Evolutionary conservation across 2,888 invertebrate species (phyloP), one percentile per base, ranked within the genome.

Genomic region (Urechis unicinctus): DNA sequence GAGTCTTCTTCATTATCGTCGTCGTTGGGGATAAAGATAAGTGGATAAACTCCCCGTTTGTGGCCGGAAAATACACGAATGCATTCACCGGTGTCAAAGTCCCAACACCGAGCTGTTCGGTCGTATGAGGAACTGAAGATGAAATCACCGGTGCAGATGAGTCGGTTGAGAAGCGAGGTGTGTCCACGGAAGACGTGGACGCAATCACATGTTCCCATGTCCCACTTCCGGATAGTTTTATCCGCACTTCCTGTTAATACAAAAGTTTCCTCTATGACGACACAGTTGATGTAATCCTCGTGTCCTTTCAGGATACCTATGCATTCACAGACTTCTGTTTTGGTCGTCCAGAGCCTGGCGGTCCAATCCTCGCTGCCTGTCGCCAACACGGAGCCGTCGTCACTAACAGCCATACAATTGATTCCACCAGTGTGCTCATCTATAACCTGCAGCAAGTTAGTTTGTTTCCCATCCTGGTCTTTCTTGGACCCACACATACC

Each of bases 291-390:
- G 68, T 81, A 81, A 59, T 78, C 76, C 28, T 72, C 72, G 64
- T 81, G 81, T 1, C 80, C 81, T 13, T 70, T 64, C 50, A 81
- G 66, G 3, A 78, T 74, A 3, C 80, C 81, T 28, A 82, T 73
- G 58, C 80, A 80, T 62, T 81, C 81, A 57, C 77, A 76, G 5
- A 70, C 66, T 4, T 72, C 66, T 0, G 79, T 79, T 56, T 75
- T 73, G 2, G 81, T 78, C 56, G 78, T 77, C 81, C 81, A 81
- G 53, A 82, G 70, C 25, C 80, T 63, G 1, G 77, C 76, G 1
- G 78, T 79, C 59, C 70, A 70, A 64, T 81, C 81, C 56, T 82
- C 82, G 25, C 79, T 78, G 6, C 81, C 81, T 1, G 81, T 80
- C 0, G 78, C 78, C 41, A 81, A 64, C 1, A 82, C 74, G 9